Evolutionary conservation across 2,113 vertebrate species (phyloP).

Genomic region (Mesoclemmys tuberculata): DNA sequence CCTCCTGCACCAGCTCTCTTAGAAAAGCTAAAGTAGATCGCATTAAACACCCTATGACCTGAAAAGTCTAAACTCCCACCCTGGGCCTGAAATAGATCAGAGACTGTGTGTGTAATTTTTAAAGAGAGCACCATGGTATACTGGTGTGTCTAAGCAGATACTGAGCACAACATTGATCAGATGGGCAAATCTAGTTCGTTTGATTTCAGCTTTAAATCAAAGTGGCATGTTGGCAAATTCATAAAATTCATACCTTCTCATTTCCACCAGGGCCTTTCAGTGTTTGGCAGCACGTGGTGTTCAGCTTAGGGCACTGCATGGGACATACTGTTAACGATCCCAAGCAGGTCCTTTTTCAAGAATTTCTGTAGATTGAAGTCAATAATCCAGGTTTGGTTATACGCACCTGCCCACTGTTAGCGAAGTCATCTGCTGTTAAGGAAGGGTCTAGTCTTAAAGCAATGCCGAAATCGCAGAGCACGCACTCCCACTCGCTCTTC

Average conservation of each 20-base stretch:
- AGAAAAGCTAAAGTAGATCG: neutral
- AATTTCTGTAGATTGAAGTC: neutral
- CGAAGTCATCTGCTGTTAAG: constrained; percentile 88
- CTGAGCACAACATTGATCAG: neutral
- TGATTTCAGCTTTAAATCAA: neutral
- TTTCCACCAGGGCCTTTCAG: neutral
- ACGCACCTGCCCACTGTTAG: constrained; percentile 90
- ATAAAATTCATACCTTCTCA: neutral
- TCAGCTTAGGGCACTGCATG: neutral
- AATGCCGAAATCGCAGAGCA: constrained; percentile 91
- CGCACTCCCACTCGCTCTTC: constrained; percentile 83
- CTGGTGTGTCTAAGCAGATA: neutral
- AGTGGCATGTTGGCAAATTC: neutral
- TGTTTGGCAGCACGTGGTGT: neutral
- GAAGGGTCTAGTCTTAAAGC: constrained; percentile 86
- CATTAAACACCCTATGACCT: neutral
- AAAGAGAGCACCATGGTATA: neutral
- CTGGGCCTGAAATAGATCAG: neutral
- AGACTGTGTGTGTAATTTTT: neutral
- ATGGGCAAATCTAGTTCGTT: neutral
- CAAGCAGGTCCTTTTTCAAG: neutral
- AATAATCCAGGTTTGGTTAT: fast-evolving
- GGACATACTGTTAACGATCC: neutral
- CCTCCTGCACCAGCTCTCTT: neutral
- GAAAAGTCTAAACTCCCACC: neutral